Evolutionary conservation across 2,113 vertebrate genomes (phyloP).

Genomic region (Carlito syrichta): DNA sequence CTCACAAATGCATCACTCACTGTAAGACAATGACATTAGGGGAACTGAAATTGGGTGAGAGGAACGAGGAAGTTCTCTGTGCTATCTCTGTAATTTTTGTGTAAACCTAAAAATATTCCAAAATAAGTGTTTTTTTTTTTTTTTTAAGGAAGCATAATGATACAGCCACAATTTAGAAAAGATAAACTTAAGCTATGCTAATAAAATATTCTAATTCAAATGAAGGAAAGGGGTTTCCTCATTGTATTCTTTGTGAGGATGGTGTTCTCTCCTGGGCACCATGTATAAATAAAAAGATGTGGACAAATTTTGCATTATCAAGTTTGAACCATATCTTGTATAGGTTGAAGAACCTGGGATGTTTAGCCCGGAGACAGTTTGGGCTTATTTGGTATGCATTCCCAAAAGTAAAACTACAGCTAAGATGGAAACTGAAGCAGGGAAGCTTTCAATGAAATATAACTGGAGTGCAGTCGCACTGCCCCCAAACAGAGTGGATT

Average conservation of each 20-base stretch:
- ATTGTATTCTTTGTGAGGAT: neutral
- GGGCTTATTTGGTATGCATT: neutral
- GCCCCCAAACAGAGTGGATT: too few relatives aligned
- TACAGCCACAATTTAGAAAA: neutral
- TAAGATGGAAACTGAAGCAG: neutral
- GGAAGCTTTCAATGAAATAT: neutral
- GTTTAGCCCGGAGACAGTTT: neutral
- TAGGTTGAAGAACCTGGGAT: neutral
- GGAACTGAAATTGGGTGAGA: neutral
- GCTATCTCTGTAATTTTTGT: neutral
- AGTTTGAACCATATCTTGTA: neutral
- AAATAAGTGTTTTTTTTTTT: neutral
- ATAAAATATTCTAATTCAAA: neutral
- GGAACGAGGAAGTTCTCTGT: neutral
- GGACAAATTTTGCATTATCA: neutral
- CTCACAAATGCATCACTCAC: neutral
- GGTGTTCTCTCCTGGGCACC: neutral
- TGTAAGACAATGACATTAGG: neutral
- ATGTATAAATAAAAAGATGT: neutral
- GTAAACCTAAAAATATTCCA: neutral
- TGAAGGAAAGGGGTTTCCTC: neutral
- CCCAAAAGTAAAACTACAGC: neutral
- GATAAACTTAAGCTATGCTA: neutral
- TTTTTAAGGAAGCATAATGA: neutral
- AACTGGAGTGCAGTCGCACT: neutral